Conservation (phyloP, 2,888 invertebrate species). For the Drosophila silvestris region DNA sequence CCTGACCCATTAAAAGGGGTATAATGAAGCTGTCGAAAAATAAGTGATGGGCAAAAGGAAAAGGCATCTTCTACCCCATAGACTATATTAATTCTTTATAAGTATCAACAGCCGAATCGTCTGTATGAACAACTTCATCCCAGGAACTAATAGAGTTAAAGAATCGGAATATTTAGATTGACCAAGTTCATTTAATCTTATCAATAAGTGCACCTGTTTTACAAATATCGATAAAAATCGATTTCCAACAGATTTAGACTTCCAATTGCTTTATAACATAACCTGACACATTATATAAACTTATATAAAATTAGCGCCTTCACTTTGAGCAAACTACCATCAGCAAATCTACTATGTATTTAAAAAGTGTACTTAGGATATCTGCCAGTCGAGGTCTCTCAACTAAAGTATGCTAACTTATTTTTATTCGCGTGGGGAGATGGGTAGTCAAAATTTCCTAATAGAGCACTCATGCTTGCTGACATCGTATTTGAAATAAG, state of each 20-base stretch:
- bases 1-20: not conserved
- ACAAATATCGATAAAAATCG: not conserved
- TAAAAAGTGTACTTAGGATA: not conserved
- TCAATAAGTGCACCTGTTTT: not conserved
- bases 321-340: not conserved
- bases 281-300: not conserved
- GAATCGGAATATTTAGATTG: not conserved
- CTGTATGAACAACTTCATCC: not conserved
- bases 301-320: not conserved
- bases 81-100: not conserved
- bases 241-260: not conserved
- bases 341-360: not conserved
- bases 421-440: not conserved
- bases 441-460: not conserved
- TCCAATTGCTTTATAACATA: not conserved
- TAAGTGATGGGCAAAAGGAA: not conserved
- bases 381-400: not conserved
- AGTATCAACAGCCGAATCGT: not conserved
- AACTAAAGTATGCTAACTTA: not conserved
- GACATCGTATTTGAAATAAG: not conserved
- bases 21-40: not conserved
- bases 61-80: not conserved
- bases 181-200: not conserved
- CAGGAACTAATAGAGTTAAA: too few species aligned
- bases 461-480: not conserved